Evolutionary conservation across 2,797 vertebrate genomes (phyloP).

Genomic region (Tamandua tetradactyla): DNA sequence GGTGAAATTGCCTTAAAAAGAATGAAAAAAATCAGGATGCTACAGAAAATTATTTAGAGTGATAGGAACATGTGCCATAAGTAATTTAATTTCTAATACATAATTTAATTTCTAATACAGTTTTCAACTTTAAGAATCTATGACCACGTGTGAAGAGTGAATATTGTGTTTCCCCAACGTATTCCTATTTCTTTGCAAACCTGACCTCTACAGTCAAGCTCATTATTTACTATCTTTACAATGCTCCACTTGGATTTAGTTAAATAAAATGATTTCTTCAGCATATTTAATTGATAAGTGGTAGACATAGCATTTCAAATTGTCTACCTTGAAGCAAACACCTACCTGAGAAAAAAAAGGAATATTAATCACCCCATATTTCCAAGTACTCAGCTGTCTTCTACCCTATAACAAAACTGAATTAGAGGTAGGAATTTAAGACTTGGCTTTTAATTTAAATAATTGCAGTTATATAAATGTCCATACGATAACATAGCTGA

Average conservation of each 20-base stretch:
- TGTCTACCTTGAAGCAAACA: neutral
- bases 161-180: neutral
- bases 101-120: neutral
- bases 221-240: neutral
- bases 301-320: neutral
- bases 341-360: neutral
- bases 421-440: neutral
- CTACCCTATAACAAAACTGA: neutral
- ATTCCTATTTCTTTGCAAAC: neutral
- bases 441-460: conserved; percentile 34
- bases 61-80: neutral
- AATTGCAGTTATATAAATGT: neutral
- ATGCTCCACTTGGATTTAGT: neutral
- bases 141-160: neutral
- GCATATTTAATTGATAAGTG: neutral
- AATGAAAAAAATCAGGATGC: neutral
- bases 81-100: neutral
- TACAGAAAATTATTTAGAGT: neutral
- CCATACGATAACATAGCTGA: neutral
- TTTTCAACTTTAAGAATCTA: neutral
- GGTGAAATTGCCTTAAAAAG: neutral
- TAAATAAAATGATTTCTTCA: neutral
- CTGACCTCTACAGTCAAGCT: neutral
- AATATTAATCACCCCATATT: neutral
- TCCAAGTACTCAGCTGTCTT: neutral